Conservation (phyloP, 2,797 vertebrate genomes). For the Mionectes olivaceus region DNA sequence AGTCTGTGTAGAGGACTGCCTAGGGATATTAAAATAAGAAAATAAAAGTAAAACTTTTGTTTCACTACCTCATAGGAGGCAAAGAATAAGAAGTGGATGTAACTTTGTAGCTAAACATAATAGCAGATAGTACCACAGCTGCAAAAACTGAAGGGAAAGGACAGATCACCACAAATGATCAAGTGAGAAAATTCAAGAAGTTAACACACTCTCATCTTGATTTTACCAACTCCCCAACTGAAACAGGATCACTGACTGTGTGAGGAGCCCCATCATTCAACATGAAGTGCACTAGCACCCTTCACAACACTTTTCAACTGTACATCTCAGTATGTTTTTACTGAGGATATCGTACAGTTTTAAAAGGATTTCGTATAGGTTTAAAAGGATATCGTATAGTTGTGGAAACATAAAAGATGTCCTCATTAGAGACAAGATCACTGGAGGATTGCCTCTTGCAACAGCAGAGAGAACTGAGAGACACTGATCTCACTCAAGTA, state of each 20-base stretch:
- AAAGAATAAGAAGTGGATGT: neutral
- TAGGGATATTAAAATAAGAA: neutral
- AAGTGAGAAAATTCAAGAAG: constrained; percentile 1
- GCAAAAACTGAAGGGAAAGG: neutral
- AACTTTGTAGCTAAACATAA: neutral
- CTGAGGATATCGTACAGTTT: accelerated
- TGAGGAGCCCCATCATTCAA: neutral
- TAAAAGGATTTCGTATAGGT: too few species aligned
- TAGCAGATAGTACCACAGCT: neutral
- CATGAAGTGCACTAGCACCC: neutral
- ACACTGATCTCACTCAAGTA: neutral
- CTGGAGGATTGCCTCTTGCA: neutral
- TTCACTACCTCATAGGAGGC: neutral
- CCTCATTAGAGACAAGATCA: neutral
- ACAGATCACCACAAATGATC: neutral
- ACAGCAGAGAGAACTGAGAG: neutral
- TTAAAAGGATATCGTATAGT: neutral
- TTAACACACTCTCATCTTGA: neutral
- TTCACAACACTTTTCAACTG: neutral
- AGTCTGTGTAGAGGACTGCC: neutral
- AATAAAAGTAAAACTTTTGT: neutral
- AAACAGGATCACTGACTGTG: neutral
- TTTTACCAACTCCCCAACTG: neutral
- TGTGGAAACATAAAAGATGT: neutral
- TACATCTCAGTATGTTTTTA: neutral